A percentile compares a stretch with the other conserved stretches of the same genome.
These are phyloP conservation scores for Antennarius maculatus DNA, from an alignment of 2,797 vertebrate genomes.

Conservation along the genomic window DNA sequence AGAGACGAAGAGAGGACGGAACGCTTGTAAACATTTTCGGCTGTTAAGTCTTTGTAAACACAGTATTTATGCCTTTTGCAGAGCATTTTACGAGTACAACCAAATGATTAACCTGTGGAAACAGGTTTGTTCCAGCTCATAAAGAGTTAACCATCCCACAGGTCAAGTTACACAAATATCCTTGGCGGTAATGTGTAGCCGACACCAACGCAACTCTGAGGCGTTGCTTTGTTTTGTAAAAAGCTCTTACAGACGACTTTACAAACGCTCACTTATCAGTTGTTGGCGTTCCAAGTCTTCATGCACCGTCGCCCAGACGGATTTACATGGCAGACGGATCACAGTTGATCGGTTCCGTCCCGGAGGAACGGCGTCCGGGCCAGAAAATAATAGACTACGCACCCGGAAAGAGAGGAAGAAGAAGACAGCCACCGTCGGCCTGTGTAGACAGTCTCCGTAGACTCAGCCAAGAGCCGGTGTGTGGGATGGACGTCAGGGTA, in stretches of 20 bases:
- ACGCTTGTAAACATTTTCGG: too few relatives aligned
- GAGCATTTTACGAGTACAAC: conserved; percentile 33
- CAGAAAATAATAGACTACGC: conserved; percentile 67
- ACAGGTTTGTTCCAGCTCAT: conserved; percentile 47
- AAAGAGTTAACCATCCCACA: conserved; percentile 41
- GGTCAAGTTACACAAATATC: conserved; percentile 39
- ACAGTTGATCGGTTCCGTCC: conserved; percentile 54
- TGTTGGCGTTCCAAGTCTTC: conserved; percentile 29
- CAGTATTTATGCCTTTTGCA: conserved; percentile 26
- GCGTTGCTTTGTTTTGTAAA: too few relatives aligned
- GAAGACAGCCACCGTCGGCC: conserved; percentile 66
- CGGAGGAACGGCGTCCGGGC: conserved; percentile 56
- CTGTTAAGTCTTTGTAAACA: background rate
- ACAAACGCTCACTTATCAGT: too few relatives aligned
- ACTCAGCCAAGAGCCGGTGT: conserved; percentile 67
- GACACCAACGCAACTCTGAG: conserved; percentile 10
- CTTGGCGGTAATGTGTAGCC: conserved; percentile 12
- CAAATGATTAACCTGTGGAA: conserved; percentile 51
- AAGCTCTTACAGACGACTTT: too few relatives aligned
- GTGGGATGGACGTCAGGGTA: conserved; percentile 69
- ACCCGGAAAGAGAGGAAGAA: conserved; percentile 56
- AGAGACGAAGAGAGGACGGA: too few relatives aligned
- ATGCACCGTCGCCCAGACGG: conserved; percentile 36
- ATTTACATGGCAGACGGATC: conserved; percentile 44
- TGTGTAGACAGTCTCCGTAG: conserved; percentile 71